Base-by-base conservation (phyloP, 2,113 vertebrate genomes). In the Platysternon megacephalum region DNA sequence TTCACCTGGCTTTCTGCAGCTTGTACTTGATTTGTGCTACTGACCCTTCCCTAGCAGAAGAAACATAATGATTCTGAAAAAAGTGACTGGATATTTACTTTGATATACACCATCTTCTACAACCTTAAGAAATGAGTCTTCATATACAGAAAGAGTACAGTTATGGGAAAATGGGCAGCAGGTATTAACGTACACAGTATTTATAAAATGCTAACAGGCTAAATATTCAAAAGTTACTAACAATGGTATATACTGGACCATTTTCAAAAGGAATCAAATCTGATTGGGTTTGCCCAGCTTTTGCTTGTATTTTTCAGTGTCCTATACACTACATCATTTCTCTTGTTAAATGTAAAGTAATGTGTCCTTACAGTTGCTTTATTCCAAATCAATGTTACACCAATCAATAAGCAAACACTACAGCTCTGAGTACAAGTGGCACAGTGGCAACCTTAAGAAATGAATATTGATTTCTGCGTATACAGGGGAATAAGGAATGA, bases 391-490 rank as follows among this genome's bases (percentile, higher is more conserved):
- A 72, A 39, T 22, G 65, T n/a, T n/a, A 68, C 65, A 68, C 65
- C 35, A 68, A 68, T n/a, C 65, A n/a, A 68, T 68, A 68, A 39
- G n/a, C n/a, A 72, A 72, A 72, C 17, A 8, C n/a, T 21, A 21
- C 65, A 72, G n/a, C n/a, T 21, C n/a, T 72, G 19, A 72, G 17
- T 39, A 39, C 13, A 48, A 2, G 1, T 39, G 55, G 68, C 1
- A 2, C 32, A 84, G 78, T 28, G 17, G 7, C 68, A 87, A 3
- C 3, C 3, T 2, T 49, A 44, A 48, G 86, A 55, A 17, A 72
- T 21, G 48, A 48, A 46, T 52, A 83, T 55, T 82, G 82, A 83
- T 79, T 93, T 84, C 80, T 88, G 56, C 68, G 83, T 48, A 88
- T 83, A 32, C 79, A 80, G 80, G 51, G 87, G 61, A 84, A 39